Base-by-base conservation (phyloP, 1,140 invertebrate species). In the Euschistus heros region DNA sequence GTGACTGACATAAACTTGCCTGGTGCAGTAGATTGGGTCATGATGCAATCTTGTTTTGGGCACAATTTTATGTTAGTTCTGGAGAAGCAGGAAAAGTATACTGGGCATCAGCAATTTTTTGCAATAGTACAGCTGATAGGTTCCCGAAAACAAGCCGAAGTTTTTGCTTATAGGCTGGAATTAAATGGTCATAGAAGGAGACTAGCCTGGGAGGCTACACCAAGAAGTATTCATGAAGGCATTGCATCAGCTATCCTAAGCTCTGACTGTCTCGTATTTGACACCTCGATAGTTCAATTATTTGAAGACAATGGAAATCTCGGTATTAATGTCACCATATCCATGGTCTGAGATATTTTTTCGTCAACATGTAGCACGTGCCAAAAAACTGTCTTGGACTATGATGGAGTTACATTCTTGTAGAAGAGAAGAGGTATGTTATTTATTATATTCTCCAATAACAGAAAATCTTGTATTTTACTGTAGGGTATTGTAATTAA, bases 41-140 rank as follows among this genome's bases (percentile, higher is more conserved):
- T 99, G 97, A 98, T 99, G 95, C 97, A 99, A 75, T 96, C 93
- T 13, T 99, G 96, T 78, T 99, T 98, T 76, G 92, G 92, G 63
- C 93, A 97, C 74, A 91, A 98, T 77, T 99, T 99, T 75, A 98
- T 99, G 96, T 81, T 99, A 65, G 95, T 99, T 20, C 80, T 99
- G 27, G 97, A 99, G 78, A 99, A 99, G 76, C 97, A 99, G 79
- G 96, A 97, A 72, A 97, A 97, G 75, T 94, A 87, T 74, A 93
- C 97, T 79, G 94, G 93, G 8, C 91, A 97, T 74, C 95, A 98
- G 72, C 94, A 97, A 77, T 99, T 99, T 78, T 99, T 98, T 81
- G 97, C 97, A 5, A 97, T 99, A 72, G 97, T 99, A 20, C 97
- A 99, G 76, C 79, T 99, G 61, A 99, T 99, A 76, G 97, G 97